A percentile compares a stretch with the other conserved stretches of the same genome.
These are phyloP conservation scores for Pollachius pollachius DNA, from an alignment of 2,113 vertebrate species.

Conservation along the genomic window DNA sequence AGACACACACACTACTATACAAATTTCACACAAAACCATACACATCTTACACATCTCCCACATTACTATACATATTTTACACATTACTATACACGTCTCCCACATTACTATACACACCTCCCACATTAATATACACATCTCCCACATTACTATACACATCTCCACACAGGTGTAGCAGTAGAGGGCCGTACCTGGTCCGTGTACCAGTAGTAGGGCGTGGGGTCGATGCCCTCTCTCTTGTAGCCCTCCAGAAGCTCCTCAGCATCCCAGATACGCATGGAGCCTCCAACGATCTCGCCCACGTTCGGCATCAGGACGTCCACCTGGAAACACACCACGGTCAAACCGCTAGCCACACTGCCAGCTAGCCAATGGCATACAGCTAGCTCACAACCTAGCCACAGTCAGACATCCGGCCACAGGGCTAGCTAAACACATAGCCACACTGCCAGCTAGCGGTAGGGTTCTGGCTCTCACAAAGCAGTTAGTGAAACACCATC, in stretches of 20 bases:
- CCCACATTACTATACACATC: not conserved
- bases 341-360: not conserved
- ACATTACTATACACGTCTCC: too few species aligned
- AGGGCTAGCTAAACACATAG: too few species aligned
- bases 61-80: not conserved
- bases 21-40: not conserved
- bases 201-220: slow-evolving; percentile 89
- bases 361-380: not conserved
- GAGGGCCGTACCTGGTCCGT: slow-evolving; percentile 79
- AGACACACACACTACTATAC: not conserved
- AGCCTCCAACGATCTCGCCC: slow-evolving; percentile 93
- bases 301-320: slow-evolving; percentile 97
- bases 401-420: too few species aligned
- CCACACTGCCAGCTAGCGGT: too few species aligned
- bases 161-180: not conserved
- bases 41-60: not conserved
- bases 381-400: too few species aligned
- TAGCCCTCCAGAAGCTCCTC: slow-evolving; percentile 92
- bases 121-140: not conserved
- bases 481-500: too few species aligned
- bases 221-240: slow-evolving; percentile 90
- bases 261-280: slow-evolving; percentile 92
- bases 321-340: slow-evolving; percentile 72
- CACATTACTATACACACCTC: not conserved
- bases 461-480: too few species aligned